These are phyloP conservation scores for Falcaria lacertinaria DNA, from an alignment of 2,888 invertebrate genomes.

Conservation along the genomic window DNA sequence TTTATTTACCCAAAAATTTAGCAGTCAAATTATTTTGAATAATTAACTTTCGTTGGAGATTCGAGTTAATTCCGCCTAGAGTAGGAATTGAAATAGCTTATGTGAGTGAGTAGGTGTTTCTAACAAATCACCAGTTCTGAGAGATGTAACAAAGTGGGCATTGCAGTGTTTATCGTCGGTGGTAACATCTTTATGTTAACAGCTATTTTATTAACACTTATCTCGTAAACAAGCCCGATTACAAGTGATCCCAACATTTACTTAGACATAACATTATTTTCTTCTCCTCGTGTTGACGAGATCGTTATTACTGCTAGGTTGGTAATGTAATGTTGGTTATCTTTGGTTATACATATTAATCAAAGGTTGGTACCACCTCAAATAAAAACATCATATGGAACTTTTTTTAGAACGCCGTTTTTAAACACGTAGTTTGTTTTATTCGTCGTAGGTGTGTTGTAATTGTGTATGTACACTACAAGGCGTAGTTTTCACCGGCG, in stretches of 20 bases:
- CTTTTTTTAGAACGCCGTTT: too few species aligned
- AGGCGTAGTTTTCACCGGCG: too few species aligned
- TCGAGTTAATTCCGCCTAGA: not conserved
- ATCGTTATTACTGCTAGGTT: too few species aligned
- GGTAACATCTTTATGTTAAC: conserved; percentile 44
- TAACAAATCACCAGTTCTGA: conserved; percentile 27
- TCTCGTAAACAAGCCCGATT: conserved; percentile 33
- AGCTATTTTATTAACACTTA: conserved; percentile 44
- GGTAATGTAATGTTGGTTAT: too few species aligned
- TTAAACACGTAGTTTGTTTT: too few species aligned
- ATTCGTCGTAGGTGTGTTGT: too few species aligned
- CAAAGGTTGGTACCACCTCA: too few species aligned
- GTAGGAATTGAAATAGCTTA: conserved; percentile 11
- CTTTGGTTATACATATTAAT: too few species aligned
- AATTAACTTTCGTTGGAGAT: not conserved
- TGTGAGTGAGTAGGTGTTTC: not conserved
- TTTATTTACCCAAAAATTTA: not conserved
- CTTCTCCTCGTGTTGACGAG: not conserved
- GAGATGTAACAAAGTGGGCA: conserved; percentile 38
- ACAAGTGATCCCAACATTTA: conserved; percentile 9
- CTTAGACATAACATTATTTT: conserved; percentile 3
- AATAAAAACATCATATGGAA: too few species aligned
- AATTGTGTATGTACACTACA: too few species aligned
- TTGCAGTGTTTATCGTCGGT: conserved; percentile 43
- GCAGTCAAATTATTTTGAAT: not conserved